Base-by-base conservation (phyloP, 2,888 invertebrate species). In the Eudasyphora cyanicolor region DNA sequence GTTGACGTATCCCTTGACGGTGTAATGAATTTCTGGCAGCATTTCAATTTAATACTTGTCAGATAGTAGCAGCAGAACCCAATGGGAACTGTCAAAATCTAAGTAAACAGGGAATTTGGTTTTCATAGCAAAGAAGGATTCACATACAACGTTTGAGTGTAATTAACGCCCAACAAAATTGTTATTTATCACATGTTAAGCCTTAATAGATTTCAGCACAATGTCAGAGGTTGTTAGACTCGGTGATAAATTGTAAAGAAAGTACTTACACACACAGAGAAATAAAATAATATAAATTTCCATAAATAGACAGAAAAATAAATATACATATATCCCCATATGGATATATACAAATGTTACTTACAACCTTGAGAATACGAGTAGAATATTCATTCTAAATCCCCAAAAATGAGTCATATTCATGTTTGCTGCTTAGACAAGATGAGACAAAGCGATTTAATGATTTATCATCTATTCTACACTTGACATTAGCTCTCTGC, bases 141-240 rank as follows among this genome's bases (percentile, higher is more conserved):
- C 51, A 32, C n/a, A 49, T 3, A 45, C 29, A n/a, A 17, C 7
- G 14, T 45, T n/a, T 49, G 32, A 7, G 27, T 19, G 54, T 42
- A 54, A 38, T 69, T 70, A 45, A 19, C 27, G 27, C 14, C n/a
- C 14, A n/a, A 45, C 5, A 54, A 42, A 24, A 21, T n/a, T 21
- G 54, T 70, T 70, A 19, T 76, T 67, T 69, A 57, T 57, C 54
- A 76, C 38, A 67, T 38, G 19, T 35, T 45, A 54, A 45, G 54
- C 29, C 42, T 38, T 54, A 35, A 60, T 38, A 70, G 42, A 70
- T 70, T 21, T 29, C 38, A 57, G 29, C 19, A 42, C 38, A 10
- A 60, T 45, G 32, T 35, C 69, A 60, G 51, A 64, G 35, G 32
- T 64, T 51, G n/a, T 45, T 2, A n/a, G 19, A 3, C 12, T 12